Evolutionary conservation across 2,888 invertebrate species (phyloP).

Genomic region (Isotomurus palustris): DNA sequence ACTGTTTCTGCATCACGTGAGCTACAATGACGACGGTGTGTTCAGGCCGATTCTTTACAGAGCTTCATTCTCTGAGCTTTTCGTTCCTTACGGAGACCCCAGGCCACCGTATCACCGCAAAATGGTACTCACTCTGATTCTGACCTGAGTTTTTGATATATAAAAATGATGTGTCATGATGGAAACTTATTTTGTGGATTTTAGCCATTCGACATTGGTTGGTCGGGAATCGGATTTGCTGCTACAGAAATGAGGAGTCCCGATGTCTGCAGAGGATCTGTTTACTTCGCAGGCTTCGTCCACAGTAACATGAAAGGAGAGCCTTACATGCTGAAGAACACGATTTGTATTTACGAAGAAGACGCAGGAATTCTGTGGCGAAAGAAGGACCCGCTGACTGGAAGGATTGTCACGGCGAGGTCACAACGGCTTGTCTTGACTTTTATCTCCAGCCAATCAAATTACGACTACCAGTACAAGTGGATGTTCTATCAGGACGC

Average conservation of each 20-base stretch:
- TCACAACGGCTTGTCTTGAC: conserved; percentile 32
- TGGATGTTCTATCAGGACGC: conserved; percentile 39
- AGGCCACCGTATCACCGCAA: conserved; percentile 16
- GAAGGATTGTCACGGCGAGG: conserved; percentile 26
- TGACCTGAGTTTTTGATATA: too few species aligned
- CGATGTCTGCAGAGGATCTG: conserved; percentile 33
- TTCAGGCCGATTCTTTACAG: conserved; percentile 21
- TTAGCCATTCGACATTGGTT: conserved; percentile 28
- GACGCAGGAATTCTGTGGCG: conserved; percentile 37
- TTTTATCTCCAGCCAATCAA: conserved; percentile 36
- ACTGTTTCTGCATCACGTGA: conserved; percentile 20
- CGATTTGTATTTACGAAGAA: conserved; percentile 43
- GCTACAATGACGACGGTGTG: conserved; percentile 16
- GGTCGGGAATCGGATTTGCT: conserved; percentile 33
- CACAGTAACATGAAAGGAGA: conserved; percentile 28
- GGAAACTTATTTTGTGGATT: too few species aligned
- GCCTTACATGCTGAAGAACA: conserved; percentile 28
- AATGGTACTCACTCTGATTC: conserved; percentile 7
- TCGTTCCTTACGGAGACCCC: conserved; percentile 29
- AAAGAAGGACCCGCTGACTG: conserved; percentile 37
- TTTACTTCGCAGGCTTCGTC: conserved; percentile 34
- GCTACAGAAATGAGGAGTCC: conserved; percentile 29
- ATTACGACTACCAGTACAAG: conserved; percentile 41
- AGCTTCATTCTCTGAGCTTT: conserved; percentile 23
- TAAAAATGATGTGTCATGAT: too few species aligned